A percentile compares a stretch with the other conserved stretches of the same genome.
phyloP scores from a whole-genome alignment of 2,113 vertebrate species.

The Pelodiscus sinensis region DNA sequence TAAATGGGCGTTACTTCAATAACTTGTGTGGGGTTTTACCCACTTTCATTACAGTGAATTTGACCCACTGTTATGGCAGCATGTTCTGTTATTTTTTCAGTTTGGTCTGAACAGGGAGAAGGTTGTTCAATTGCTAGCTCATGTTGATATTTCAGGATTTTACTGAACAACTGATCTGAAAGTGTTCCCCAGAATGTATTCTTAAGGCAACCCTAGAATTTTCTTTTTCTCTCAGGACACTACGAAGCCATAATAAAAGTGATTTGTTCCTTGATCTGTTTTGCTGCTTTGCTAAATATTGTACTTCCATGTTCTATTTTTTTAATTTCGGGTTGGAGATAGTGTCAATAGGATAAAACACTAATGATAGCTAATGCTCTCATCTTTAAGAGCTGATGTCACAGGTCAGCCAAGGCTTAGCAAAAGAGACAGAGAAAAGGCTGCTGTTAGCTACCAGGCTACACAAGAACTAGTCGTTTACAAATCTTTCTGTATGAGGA shows the following conservation, averaged over 20 bases:
- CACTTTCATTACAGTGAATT: neutral
- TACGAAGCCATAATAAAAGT: neutral
- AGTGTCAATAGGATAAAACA: neutral
- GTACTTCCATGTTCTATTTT: too few relatives aligned
- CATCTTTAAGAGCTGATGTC: neutral
- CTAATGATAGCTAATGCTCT: neutral
- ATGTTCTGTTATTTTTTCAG: neutral
- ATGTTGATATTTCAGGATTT: neutral
- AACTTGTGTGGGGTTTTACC: neutral
- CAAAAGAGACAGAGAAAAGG: neutral
- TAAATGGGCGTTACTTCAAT: neutral
- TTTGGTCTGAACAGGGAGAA: neutral
- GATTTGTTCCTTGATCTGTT: neutral
- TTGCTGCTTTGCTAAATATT: neutral
- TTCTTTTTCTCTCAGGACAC: neutral
- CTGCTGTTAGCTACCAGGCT: slow-evolving; percentile 12
- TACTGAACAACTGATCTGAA: neutral
- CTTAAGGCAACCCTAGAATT: neutral
- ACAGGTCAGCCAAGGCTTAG: neutral
- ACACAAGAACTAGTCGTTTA: slow-evolving; percentile 11
- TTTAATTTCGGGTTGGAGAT: neutral
- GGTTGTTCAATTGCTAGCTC: neutral
- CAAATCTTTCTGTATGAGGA: neutral
- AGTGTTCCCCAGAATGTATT: neutral
- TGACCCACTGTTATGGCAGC: neutral